Evolutionary conservation across 1,140 invertebrate genomes (phyloP).

Genomic region (Capitella teleta): DNA sequence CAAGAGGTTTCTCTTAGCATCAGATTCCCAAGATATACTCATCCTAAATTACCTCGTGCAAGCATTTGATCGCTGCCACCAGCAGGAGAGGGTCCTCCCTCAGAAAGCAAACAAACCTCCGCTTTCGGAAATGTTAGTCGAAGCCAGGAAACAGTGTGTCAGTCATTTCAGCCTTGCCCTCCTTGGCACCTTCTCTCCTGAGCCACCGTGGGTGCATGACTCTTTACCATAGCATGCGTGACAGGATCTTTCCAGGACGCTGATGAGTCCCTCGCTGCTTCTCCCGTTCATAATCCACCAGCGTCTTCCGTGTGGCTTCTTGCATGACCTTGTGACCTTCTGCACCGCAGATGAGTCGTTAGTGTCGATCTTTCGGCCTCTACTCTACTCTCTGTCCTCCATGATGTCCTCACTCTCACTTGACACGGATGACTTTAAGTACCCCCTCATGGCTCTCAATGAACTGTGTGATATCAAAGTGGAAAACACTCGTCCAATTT

Average conservation of each 20-base stretch:
- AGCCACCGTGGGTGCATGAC: conserved; percentile 21
- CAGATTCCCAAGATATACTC: background rate
- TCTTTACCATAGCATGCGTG: background rate
- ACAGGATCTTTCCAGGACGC: conserved; percentile 14
- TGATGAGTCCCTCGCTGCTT: conserved; percentile 45
- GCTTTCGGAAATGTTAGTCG: conserved; percentile 47
- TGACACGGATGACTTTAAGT: conserved; percentile 57
- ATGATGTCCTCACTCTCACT: conserved; percentile 59
- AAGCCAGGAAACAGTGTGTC: conserved; percentile 53
- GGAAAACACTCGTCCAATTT: conserved; percentile 59
- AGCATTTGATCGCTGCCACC: background rate
- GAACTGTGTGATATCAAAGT: conserved; percentile 62
- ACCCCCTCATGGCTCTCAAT: conserved; percentile 53
- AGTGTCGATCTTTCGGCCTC: conserved; percentile 50
- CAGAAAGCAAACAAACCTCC: conserved; percentile 51
- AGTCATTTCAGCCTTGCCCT: conserved; percentile 52
- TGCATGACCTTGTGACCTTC: conserved; percentile 53
- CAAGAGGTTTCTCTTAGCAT: background rate
- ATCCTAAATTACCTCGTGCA: background rate
- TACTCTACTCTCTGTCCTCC: conserved; percentile 57
- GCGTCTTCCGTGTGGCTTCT: conserved; percentile 54
- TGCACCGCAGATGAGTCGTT: background rate
- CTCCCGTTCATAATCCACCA: conserved; percentile 51
- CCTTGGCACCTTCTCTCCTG: conserved; percentile 47
- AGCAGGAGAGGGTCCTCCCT: background rate